These are phyloP conservation scores for Puntigrus tetrazona DNA, from an alignment of 2,113 vertebrate genomes.

Conservation along the genomic window DNA sequence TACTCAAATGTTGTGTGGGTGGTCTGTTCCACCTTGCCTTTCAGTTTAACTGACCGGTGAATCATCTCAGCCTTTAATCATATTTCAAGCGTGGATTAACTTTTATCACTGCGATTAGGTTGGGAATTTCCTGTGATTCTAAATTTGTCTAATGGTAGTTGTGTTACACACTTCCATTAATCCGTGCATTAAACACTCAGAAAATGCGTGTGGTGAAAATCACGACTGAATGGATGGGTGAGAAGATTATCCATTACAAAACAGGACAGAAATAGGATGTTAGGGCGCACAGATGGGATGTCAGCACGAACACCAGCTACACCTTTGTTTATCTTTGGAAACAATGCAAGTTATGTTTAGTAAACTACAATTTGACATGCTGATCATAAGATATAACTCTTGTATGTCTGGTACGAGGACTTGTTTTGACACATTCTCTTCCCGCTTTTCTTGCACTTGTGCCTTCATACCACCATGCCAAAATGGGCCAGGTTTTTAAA, in stretches of 20 bases:
- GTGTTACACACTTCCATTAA: conserved; percentile 45
- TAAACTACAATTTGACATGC: neutral
- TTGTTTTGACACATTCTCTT: conserved; percentile 4
- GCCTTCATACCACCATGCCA: neutral
- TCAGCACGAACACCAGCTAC: conserved; percentile 7
- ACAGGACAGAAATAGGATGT: conserved; percentile 29
- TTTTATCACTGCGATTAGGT: conserved; percentile 47
- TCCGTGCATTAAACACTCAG: conserved; percentile 36
- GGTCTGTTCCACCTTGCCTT: conserved; percentile 6
- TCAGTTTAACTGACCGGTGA: conserved; percentile 34
- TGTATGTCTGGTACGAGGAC: neutral
- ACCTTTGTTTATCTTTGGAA: conserved; percentile 18
- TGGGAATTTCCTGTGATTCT: conserved; percentile 49
- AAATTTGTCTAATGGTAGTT: conserved; percentile 56
- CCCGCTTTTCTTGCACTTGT: neutral
- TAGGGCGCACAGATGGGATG: neutral
- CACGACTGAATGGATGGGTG: conserved; percentile 18
- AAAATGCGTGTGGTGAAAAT: conserved; percentile 35
- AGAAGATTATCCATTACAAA: conserved; percentile 46
- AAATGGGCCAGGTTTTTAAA: neutral
- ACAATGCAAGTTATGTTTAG: neutral
- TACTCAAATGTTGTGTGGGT: conserved; percentile 1
- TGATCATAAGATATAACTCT: neutral
- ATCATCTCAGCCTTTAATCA: conserved; percentile 46
- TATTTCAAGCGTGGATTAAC: conserved; percentile 46